These are phyloP conservation scores for Cyclargus thomasi DNA, from an alignment of 1,140 invertebrate species.

Conservation along the genomic window DNA sequence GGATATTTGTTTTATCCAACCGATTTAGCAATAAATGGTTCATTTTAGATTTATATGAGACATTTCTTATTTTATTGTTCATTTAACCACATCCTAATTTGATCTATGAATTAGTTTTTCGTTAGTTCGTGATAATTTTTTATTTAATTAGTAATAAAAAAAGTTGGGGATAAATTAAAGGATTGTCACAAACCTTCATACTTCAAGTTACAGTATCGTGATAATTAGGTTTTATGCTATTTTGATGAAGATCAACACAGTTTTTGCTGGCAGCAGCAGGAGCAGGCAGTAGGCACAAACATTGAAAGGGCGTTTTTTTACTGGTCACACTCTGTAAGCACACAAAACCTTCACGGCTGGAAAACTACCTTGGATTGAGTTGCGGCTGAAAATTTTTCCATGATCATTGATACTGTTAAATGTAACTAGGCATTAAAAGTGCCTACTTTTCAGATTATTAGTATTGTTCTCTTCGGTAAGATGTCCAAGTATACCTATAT, in stretches of 20 bases:
- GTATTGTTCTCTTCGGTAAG: neutral
- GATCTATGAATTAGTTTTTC: too few relatives aligned
- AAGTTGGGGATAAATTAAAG: too few relatives aligned
- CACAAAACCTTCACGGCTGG: constrained; percentile 32
- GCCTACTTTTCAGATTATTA: neutral
- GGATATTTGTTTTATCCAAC: neutral
- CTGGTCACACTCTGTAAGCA: constrained; percentile 28
- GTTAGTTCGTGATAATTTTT: too few relatives aligned
- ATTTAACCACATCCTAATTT: too few relatives aligned
- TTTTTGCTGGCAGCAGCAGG: neutral
- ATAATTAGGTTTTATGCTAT: neutral
- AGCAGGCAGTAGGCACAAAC: neutral
- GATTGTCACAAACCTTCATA: too few relatives aligned
- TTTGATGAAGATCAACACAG: neutral
- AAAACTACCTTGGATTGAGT: constrained; percentile 25
- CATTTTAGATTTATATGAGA: too few relatives aligned
- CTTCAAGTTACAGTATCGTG: neutral
- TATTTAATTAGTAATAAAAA: too few relatives aligned
- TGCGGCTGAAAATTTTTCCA: constrained; percentile 5
- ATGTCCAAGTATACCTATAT: too few relatives aligned
- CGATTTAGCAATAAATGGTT: neutral
- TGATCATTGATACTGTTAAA: neutral
- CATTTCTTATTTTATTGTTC: too few relatives aligned
- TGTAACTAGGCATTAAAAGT: neutral
- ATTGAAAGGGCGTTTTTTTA: constrained; percentile 32